Conservation (phyloP, 2,888 invertebrate genomes). For the Eledone cirrhosa region DNA sequence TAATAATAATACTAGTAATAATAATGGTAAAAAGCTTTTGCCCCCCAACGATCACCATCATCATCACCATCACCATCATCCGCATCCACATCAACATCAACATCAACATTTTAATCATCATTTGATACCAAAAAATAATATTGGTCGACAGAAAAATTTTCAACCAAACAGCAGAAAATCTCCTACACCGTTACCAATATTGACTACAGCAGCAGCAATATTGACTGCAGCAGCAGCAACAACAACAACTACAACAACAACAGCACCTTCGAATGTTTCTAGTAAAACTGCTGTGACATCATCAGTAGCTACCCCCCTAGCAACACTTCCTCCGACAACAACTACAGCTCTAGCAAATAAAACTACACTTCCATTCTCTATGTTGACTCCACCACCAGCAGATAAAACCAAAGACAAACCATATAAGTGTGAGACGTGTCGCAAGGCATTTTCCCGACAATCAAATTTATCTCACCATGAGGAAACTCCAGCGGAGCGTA, state of each 20-base stretch:
- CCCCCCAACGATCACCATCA: not conserved
- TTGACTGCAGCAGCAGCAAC: too few relatives aligned
- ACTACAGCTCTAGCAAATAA: not conserved
- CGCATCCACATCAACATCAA: too few relatives aligned
- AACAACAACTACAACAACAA: not conserved
- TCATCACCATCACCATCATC: not conserved
- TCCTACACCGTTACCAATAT: too few relatives aligned
- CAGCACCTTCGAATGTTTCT: not conserved
- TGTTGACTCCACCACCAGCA: not conserved
- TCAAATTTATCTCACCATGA: slow-evolving; percentile 20
- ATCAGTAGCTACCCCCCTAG: not conserved
- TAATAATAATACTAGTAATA: too few relatives aligned
- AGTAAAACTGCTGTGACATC: not conserved
- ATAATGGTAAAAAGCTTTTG: too few relatives aligned
- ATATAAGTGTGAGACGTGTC: not conserved
- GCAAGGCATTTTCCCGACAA: slow-evolving; percentile 19
- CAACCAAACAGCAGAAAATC: too few relatives aligned
- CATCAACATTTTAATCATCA: too few relatives aligned
- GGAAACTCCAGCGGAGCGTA: slow-evolving; percentile 10
- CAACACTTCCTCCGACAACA: not conserved
- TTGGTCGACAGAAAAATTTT: too few relatives aligned
- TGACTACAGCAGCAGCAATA: too few relatives aligned
- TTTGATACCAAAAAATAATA: too few relatives aligned
- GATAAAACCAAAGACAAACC: slow-evolving; percentile 11
- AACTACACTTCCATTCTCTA: too few relatives aligned